Evolutionary conservation across 2,888 invertebrate genomes (phyloP), one percentile per base, ranked within the genome.

Genomic region (Cetonia aurata): DNA sequence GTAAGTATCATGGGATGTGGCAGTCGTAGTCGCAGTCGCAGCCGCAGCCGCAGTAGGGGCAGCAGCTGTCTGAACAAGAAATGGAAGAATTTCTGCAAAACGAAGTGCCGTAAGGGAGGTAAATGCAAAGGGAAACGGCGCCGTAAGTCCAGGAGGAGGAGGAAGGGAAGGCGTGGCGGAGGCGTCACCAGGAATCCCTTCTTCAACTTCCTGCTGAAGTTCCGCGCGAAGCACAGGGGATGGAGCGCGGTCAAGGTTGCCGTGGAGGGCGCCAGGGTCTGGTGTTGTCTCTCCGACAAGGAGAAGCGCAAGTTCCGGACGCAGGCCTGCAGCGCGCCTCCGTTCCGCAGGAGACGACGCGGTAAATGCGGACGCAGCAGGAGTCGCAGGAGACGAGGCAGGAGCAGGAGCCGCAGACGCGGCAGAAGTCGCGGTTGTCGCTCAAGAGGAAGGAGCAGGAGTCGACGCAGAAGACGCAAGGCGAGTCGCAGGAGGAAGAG

Each of bases 221-320:
- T 79, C 71, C 72, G 81, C 13, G 70, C 53, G 19, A 78, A 77
- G 50, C 79, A 81, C 62, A 77, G 78, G 62, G 77, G 77, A 3
- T 80, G 80, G 80, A 72, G 76, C 4, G 77, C 76, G n/a, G 65
- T 68, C 2, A 79, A 79, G 73, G 73, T 82, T 6, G 81, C 81
- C 0, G 75, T 81, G 3, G 80, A 81, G 70, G 81, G 81, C 10
- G 81, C 80, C 0, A 77, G 77, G 71, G 73, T 74, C 41, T 82
- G 82, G 82, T 79, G 80, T 67, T 25, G 69, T 25, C 74, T 81
- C 77, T 74, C 65, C 55, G 69, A 73, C 1, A n/a, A 57, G 9
- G 72, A 77, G 13, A 73, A 75, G 62, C 67, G 68, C 33, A 75
- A 74, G 55, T 79, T 74, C 59, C 73, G 75, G 37, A 57, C 48